Percentiles rank a stretch among this genome's conserved stretches.
phyloP scores from a whole-genome alignment of 2,797 vertebrate genomes.

The Brotula barbata region DNA sequence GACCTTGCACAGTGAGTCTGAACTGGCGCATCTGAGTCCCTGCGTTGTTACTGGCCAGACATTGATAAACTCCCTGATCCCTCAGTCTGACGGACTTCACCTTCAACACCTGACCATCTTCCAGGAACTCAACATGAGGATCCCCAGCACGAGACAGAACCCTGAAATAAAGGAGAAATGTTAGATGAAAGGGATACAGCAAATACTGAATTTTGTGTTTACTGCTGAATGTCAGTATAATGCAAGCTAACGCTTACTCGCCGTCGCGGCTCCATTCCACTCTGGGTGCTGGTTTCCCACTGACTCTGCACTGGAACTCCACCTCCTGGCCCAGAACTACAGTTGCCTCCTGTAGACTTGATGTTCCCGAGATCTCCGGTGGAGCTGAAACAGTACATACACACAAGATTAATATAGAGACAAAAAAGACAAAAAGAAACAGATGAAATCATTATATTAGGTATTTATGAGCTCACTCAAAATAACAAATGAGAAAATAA shows the following conservation, averaged over 20 bases:
- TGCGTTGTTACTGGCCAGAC: slow-evolving; percentile 85
- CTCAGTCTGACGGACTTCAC: slow-evolving; percentile 77
- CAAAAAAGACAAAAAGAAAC: background rate
- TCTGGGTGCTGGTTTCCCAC: slow-evolving; percentile 79
- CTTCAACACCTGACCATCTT: slow-evolving; percentile 81
- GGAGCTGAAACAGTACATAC: slow-evolving; percentile 73
- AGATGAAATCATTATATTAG: background rate
- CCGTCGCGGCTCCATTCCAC: slow-evolving; percentile 89
- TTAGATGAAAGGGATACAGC: slow-evolving; percentile 4
- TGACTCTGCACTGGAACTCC: slow-evolving; percentile 81
- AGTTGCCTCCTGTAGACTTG: slow-evolving; percentile 78
- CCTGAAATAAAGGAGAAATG: slow-evolving; percentile 57
- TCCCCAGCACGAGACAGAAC: slow-evolving; percentile 78
- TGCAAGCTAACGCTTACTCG: slow-evolving; percentile 77
- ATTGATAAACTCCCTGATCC: slow-evolving; percentile 87
- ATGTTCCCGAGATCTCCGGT: slow-evolving; percentile 81
- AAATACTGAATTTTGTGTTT: background rate
- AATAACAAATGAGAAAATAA: slow-evolving; percentile 3
- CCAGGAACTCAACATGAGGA: slow-evolving; percentile 79
- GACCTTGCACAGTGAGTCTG: slow-evolving; percentile 81
- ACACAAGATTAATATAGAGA: slow-evolving; percentile 11
- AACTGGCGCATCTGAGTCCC: slow-evolving; percentile 86
- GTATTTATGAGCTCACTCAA: background rate
- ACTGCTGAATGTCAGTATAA: slow-evolving; percentile 15
- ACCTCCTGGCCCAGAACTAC: slow-evolving; percentile 78